A percentile compares a stretch with the other conserved stretches of the same genome.
Conservation (phyloP, 2,113 vertebrate genomes). For the Aviceda subcristata region DNA sequence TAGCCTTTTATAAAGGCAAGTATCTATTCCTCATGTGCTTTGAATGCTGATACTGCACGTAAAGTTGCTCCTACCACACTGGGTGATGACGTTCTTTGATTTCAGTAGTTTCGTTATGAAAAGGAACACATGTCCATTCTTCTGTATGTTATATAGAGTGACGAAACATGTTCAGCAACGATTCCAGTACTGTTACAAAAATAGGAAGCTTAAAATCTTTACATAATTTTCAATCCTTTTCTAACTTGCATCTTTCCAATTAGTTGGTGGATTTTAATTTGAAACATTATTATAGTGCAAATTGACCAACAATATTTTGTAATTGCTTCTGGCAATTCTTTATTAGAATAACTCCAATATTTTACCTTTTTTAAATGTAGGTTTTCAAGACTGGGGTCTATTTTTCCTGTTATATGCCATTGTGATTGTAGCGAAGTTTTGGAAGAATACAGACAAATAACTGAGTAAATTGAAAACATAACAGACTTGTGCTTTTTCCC, state of each 20-base stretch:
- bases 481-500: neutral
- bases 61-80: neutral
- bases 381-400: neutral
- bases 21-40: neutral
- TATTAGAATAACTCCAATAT: neutral
- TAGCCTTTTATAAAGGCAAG: neutral
- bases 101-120: neutral
- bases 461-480: neutral
- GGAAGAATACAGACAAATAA: conserved; percentile 13
- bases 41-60: neutral
- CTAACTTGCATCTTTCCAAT: neutral
- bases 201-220: neutral
- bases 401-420: neutral
- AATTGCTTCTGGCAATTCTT: neutral
- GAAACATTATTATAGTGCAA: neutral
- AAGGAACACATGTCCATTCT: neutral
- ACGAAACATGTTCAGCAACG: neutral
- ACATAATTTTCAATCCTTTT: neutral
- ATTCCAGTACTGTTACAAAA: neutral
- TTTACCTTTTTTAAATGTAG: neutral
- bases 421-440: neutral
- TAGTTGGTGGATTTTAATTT: neutral
- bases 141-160: neutral
- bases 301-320: neutral
- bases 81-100: neutral